A percentile compares a stretch with the other conserved stretches of the same genome.
These are phyloP conservation scores for Phorcus lineatus DNA, from an alignment of 2,888 invertebrate genomes.

Conservation along the genomic window DNA sequence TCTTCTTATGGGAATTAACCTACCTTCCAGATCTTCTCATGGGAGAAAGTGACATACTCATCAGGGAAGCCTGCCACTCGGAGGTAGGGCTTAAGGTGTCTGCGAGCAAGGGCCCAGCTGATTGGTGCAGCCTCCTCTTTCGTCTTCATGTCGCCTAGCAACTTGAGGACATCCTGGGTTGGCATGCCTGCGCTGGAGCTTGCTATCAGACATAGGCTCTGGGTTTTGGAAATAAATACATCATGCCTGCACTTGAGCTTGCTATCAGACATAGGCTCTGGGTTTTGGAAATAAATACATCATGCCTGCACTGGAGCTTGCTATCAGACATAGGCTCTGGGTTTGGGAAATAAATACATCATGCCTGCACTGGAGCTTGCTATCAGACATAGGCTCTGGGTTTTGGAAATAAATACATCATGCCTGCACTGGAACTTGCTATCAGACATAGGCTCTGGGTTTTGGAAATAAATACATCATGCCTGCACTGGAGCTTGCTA, in stretches of 20 bases:
- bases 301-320: too few species aligned
- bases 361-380: too few species aligned
- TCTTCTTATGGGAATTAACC: background rate
- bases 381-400: too few species aligned
- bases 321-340: too few species aligned
- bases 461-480: too few species aligned
- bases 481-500: too few species aligned
- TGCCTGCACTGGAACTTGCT: too few species aligned
- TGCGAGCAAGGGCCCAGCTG: conserved; percentile 58
- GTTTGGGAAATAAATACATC: too few species aligned
- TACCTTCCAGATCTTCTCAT: conserved; percentile 55
- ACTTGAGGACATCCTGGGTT: conserved; percentile 50
- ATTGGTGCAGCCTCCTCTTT: conserved; percentile 55
- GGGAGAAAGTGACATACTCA: conserved; percentile 53
- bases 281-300: too few species aligned
- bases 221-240: background rate
- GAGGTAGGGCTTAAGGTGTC: conserved; percentile 61
- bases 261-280: too few species aligned
- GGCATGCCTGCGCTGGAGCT: conserved; percentile 56
- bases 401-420: too few species aligned
- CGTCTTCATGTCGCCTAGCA: conserved; percentile 56
- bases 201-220: conserved; percentile 57
- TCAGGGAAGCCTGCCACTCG: conserved; percentile 44
- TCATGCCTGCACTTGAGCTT: background rate
- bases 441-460: too few species aligned